Base-by-base conservation (phyloP, 2,888 invertebrate genomes). In the Drosophila longiperda region DNA sequence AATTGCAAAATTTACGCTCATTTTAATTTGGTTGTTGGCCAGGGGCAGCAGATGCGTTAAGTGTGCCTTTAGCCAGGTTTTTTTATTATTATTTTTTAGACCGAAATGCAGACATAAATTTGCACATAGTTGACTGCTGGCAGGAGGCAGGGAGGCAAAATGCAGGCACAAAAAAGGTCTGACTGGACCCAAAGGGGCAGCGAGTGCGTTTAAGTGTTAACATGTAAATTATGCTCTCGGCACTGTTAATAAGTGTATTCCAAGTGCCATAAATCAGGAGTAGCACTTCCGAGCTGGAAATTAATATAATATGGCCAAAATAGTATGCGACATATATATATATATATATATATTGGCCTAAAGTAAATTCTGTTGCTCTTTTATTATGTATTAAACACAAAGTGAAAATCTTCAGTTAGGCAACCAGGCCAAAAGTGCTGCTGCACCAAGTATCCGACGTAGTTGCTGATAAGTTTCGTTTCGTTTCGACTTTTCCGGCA, bases 201-300 rank as follows among this genome's bases (percentile, higher is more conserved):
- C 91, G 87, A 86, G 89, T 91, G 90, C 79, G 88, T 82, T 91
- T 92, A 91, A 91, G 91, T 91, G 91, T 91, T 91, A 90, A 91
- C 91, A 90, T 88, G 92, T 90, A 91, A 91, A 91, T 91, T 89
- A 90, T 87, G 85, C 86, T 83, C 81, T 78, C 73, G 71, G 62
- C 71, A 73, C 77, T 80, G 90, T 90, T 90, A 88, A 90, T 88
- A 90, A 90, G 88, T 86, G 81, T 78, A 65, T 74, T 69, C 71
- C 69, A 69, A 75, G 82, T 72, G 80, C 75, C 78, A 87, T 87
- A 87, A 87, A 87, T 87, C 87, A 87, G 79, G 57, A 53, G 49
- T 50, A 75, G 69, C 71, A 70, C 66, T 86, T 83, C 83, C 89
- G 72, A 54, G 50, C 12, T 59, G 73, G 33, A 57, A 59, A 72